These are phyloP conservation scores for Fissipunctia ypsillon DNA, from an alignment of 2,888 invertebrate genomes.

Conservation along the genomic window DNA sequence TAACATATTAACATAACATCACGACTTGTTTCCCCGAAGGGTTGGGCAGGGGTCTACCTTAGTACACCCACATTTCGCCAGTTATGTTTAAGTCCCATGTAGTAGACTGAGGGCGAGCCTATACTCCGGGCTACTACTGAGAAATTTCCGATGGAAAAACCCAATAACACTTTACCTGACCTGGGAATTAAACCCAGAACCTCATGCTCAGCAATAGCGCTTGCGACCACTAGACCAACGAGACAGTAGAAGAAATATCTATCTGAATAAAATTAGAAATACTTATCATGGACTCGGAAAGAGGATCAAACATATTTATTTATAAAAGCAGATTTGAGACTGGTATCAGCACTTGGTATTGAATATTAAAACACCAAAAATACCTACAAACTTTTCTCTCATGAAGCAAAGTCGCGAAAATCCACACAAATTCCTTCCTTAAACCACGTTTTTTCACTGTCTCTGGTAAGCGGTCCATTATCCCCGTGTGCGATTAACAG, in stretches of 20 bases:
- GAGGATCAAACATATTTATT: background rate
- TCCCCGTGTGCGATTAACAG: conserved; percentile 42
- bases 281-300: background rate
- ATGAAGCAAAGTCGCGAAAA: background rate
- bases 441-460: conserved; percentile 8
- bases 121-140: too few species aligned
- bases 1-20: too few species aligned
- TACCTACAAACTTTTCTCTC: background rate
- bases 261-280: background rate
- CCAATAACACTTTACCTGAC: too few species aligned
- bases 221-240: too few species aligned
- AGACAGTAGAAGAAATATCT: background rate
- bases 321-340: background rate
- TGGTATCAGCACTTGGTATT: background rate
- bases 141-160: too few species aligned
- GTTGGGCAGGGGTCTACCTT: too few species aligned
- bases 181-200: too few species aligned
- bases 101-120: too few species aligned
- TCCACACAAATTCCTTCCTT: conserved; percentile 5
- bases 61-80: too few species aligned
- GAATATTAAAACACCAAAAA: background rate
- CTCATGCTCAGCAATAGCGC: too few species aligned
- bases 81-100: too few species aligned
- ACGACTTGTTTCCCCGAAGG: too few species aligned
- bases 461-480: conserved; percentile 24